Percentiles rank a stretch among this genome's conserved stretches.
These are phyloP conservation scores for Pungitius pungitius DNA, from an alignment of 2,113 vertebrate genomes.

Conservation along the genomic window DNA sequence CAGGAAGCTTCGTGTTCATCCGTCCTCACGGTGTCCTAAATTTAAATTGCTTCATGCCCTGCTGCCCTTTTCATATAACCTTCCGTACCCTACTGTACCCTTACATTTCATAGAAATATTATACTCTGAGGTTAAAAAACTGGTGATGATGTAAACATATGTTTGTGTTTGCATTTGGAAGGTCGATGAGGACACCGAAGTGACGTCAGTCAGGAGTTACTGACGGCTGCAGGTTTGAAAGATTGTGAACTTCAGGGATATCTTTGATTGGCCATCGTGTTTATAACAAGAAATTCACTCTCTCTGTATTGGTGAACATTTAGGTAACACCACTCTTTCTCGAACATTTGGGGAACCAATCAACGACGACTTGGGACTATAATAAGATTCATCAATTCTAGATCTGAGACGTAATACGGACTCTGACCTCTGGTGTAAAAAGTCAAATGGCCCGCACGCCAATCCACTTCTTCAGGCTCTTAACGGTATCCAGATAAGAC, in stretches of 20 bases:
- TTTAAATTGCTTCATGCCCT: conserved; percentile 38
- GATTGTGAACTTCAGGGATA: not conserved
- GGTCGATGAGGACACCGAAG: not conserved
- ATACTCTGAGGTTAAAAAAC: too few species aligned
- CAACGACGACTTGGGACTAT: too few species aligned
- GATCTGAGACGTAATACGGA: not conserved
- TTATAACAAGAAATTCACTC: not conserved
- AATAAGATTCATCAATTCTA: not conserved
- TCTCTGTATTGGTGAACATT: not conserved
- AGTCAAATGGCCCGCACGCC: too few species aligned
- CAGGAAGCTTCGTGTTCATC: conserved; percentile 37
- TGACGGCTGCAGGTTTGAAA: not conserved
- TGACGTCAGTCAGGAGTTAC: not conserved
- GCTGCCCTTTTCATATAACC: not conserved
- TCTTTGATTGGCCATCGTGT: not conserved
- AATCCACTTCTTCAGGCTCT: not conserved
- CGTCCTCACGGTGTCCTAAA: conserved; percentile 38
- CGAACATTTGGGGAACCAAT: too few species aligned
- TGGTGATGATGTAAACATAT: too few species aligned
- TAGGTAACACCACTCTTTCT: not conserved
- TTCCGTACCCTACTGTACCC: not conserved
- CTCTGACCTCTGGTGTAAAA: not conserved
- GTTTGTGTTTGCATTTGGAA: not conserved
- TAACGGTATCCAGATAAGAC: not conserved
- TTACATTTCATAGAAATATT: not conserved